These are phyloP conservation scores for Chrysocyon brachyurus DNA, from an alignment of 2,797 vertebrate genomes.

Conservation along the genomic window DNA sequence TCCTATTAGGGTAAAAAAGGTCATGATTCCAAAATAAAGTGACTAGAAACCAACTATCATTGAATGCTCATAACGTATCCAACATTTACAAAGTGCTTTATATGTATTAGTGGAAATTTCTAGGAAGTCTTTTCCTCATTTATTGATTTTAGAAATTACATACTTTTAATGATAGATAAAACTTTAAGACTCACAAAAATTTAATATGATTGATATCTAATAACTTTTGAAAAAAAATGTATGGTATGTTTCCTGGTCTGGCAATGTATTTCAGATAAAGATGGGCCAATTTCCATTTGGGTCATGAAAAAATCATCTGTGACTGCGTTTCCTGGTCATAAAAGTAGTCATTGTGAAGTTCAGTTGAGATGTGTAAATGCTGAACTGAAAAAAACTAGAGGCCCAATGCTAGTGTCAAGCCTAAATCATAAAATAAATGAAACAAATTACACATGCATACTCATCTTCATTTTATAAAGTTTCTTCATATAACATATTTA, in stretches of 20 bases:
- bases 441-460: not conserved
- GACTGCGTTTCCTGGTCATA: conserved; percentile 95
- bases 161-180: not conserved
- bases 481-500: not conserved
- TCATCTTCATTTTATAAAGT: not conserved
- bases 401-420: conserved; percentile 93
- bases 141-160: not conserved
- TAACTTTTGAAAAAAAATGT: not conserved
- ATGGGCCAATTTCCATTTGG: conserved; percentile 95
- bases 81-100: not conserved
- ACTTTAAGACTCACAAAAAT: not conserved
- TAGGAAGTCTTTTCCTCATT: not conserved
- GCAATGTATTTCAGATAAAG: conserved; percentile 92
- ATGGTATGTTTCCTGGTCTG: conserved; percentile 90
- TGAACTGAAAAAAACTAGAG: conserved; percentile 94
- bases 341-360: conserved; percentile 89
- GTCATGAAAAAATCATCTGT: conserved; percentile 91
- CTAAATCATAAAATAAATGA: conserved; percentile 82
- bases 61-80: not conserved
- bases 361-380: conserved; percentile 94
- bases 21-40: not conserved
- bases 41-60: not conserved
- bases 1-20: not conserved
- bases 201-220: not conserved
- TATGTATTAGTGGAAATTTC: not conserved